phyloP scores from a whole-genome alignment of 1,140 invertebrate genomes.

The Drosophila kanapiae region DNA sequence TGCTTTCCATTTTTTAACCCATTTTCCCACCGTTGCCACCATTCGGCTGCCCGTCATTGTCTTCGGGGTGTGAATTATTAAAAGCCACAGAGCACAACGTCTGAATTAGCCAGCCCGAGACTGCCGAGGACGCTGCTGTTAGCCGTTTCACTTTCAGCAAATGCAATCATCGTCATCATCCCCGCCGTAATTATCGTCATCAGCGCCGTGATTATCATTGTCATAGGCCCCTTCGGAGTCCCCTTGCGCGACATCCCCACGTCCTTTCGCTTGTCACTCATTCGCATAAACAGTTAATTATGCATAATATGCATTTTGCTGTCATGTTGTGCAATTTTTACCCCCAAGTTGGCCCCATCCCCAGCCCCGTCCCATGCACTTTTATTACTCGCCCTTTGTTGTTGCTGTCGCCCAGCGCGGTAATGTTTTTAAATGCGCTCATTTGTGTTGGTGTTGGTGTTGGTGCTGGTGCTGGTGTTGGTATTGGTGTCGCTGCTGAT shows the following conservation, averaged over 20 bases:
- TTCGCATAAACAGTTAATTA: constrained; percentile 84
- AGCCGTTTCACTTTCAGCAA: constrained; percentile 78
- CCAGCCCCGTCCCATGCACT: constrained; percentile 28
- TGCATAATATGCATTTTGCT: constrained; percentile 84
- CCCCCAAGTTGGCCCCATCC: constrained; percentile 6
- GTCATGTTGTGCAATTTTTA: constrained; percentile 80
- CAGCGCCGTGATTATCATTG: constrained; percentile 59
- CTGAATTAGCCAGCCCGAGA: constrained; percentile 69
- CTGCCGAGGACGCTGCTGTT: constrained; percentile 5
- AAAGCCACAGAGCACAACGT: constrained; percentile 71
- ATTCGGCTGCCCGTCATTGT: constrained; percentile 38
- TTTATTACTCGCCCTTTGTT: constrained; percentile 54
- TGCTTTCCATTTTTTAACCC: constrained; percentile 66
- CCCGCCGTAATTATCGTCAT: constrained; percentile 50
- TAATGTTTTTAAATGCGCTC: constrained; percentile 79
- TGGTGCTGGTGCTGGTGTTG: constrained; percentile 12
- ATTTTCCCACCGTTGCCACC: constrained; percentile 52
- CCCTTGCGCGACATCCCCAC: constrained; percentile 33
- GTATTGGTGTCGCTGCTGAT: constrained; percentile 4
- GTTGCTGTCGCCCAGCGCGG: constrained; percentile 45
- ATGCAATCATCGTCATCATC: constrained; percentile 62
- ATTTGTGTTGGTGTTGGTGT: constrained; percentile 51
- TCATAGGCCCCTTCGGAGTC: constrained; percentile 30
- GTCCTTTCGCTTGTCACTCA: constrained; percentile 81
- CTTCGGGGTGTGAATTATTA: constrained; percentile 79